These are phyloP conservation scores for Pterocles burchelli DNA, from an alignment of 2,113 vertebrate species.

Conservation along the genomic window DNA sequence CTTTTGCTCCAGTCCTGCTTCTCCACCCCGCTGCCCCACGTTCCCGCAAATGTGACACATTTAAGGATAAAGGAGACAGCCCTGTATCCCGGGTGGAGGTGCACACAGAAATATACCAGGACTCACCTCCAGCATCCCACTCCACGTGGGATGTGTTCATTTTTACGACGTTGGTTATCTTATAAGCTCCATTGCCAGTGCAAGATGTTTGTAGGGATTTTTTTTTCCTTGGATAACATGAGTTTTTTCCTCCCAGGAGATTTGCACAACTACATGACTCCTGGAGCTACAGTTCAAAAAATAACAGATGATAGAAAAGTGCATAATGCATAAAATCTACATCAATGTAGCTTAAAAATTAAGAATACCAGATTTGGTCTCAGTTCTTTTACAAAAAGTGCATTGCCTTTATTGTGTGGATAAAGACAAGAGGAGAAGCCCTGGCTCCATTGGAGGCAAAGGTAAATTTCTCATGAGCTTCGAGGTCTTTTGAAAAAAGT, in stretches of 20 bases:
- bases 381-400: not conserved
- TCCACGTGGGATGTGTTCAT: not conserved
- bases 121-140: not conserved
- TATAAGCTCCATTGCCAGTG: not conserved
- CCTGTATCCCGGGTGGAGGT: not conserved
- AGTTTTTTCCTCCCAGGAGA: not conserved
- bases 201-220: not conserved
- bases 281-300: not conserved
- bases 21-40: not conserved
- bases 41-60: not conserved
- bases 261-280: not conserved
- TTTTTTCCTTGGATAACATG: not conserved
- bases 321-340: not conserved
- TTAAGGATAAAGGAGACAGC: not conserved
- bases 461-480: not conserved
- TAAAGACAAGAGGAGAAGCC: not conserved
- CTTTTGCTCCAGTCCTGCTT: not conserved
- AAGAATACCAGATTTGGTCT: not conserved
- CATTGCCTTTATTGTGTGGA: not conserved
- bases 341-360: not conserved
- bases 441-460: not conserved
- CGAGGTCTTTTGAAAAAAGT: not conserved
- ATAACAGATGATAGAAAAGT: not conserved
- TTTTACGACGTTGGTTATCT: accelerated
- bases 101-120: not conserved